Evolutionary conservation across 2,797 vertebrate genomes (phyloP).

Genomic region (Austrolebias charrua): DNA sequence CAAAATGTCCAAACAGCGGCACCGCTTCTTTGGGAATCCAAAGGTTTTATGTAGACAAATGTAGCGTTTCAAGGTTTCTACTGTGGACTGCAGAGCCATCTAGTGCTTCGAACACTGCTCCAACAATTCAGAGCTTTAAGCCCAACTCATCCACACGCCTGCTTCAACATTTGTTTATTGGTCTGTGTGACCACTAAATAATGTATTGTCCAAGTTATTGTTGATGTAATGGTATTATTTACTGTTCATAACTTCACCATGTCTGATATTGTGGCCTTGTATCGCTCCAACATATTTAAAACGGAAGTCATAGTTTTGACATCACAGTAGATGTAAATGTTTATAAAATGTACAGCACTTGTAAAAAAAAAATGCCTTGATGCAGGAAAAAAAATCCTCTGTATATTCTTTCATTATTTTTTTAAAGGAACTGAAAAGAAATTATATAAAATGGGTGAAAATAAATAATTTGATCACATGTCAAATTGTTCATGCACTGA

Average conservation of each 20-base stretch:
- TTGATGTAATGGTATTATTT: conserved; percentile 68
- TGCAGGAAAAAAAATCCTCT: conserved; percentile 81
- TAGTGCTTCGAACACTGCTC: conserved; percentile 50
- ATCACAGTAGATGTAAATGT: conserved; percentile 96
- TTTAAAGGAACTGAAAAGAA: conserved; percentile 90
- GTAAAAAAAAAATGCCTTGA: conserved; percentile 87
- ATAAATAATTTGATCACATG: conserved; percentile 73
- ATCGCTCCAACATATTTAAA: conserved; percentile 76
- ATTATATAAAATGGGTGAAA: conserved; percentile 73
- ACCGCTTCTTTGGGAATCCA: background rate
- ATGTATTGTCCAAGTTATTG: conserved; percentile 58
- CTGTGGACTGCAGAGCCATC: conserved; percentile 63
- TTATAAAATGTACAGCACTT: conserved; percentile 99
- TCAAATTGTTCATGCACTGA: conserved; percentile 86
- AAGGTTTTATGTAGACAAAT: conserved; percentile 1
- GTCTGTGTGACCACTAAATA: conserved; percentile 46
- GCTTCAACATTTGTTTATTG: conserved; percentile 32
- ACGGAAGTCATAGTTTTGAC: conserved; percentile 77
- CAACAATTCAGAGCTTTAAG: conserved; percentile 14
- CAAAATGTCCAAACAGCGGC: too few species aligned
- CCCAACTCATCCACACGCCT: conserved; percentile 21
- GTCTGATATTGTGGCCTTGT: conserved; percentile 90
- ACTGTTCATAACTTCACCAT: conserved; percentile 68
- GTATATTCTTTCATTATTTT: conserved; percentile 99
- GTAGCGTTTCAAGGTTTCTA: conserved; percentile 10